A percentile compares a stretch with the other conserved stretches of the same genome.
phyloP scores from a whole-genome alignment of 2,888 invertebrate genomes.

The Patella caerulea region DNA sequence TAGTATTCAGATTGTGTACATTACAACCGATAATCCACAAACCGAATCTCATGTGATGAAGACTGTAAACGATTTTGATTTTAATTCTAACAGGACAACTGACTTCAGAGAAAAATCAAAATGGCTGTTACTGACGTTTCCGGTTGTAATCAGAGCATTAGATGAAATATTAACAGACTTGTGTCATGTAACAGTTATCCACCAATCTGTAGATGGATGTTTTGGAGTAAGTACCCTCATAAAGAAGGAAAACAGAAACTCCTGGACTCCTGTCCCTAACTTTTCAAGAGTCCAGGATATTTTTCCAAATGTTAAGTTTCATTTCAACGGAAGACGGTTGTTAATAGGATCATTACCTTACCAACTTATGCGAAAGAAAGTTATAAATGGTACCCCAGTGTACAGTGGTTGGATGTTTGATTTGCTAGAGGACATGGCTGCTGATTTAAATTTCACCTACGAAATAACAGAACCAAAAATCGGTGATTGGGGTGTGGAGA shows the following conservation, averaged over 20 bases:
- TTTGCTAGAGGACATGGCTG: background rate
- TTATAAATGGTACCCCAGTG: background rate
- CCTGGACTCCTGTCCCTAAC: background rate
- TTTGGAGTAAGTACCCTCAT: background rate
- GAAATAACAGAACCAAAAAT: slow-evolving; percentile 7
- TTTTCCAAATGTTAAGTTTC: slow-evolving; percentile 18
- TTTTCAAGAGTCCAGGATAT: background rate
- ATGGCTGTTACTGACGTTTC: slow-evolving; percentile 10
- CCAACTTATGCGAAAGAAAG: background rate
- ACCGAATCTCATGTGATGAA: background rate
- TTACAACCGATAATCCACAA: too few relatives aligned
- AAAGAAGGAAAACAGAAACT: background rate
- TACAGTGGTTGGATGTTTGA: slow-evolving; percentile 17
- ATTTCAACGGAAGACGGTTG: slow-evolving; percentile 11
- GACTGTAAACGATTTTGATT: slow-evolving; percentile 11
- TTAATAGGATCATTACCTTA: slow-evolving; percentile 7
- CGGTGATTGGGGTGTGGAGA: slow-evolving; percentile 14
- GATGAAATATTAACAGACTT: slow-evolving; percentile 1
- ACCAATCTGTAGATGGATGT: background rate
- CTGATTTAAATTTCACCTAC: slow-evolving; percentile 16
- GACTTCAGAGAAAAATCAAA: slow-evolving; percentile 13
- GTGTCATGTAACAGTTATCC: background rate
- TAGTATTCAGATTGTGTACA: too few relatives aligned
- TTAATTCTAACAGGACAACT: slow-evolving; percentile 9
- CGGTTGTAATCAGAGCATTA: background rate